A percentile compares a stretch with the other conserved stretches of the same genome.
phyloP scores from a whole-genome alignment of 2,113 vertebrate genomes.

The Bubo scandiacus region DNA sequence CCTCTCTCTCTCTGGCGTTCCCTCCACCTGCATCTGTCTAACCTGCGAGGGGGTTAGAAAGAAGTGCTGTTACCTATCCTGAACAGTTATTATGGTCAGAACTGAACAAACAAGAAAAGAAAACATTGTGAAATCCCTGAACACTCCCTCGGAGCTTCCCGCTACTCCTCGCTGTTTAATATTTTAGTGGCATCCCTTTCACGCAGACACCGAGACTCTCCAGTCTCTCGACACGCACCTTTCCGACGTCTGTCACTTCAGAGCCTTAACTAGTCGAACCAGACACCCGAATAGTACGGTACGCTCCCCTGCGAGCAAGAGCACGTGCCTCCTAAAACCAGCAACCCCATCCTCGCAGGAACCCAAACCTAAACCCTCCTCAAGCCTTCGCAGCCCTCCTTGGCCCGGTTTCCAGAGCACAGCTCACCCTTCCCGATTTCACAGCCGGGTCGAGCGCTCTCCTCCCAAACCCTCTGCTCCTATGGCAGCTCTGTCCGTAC shows the following conservation, averaged over 20 bases:
- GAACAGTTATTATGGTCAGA: neutral
- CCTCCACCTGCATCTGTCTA: fast-evolving
- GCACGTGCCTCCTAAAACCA: fast-evolving
- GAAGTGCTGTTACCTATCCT: neutral
- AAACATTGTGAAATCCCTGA: neutral
- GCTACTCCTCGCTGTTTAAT: neutral
- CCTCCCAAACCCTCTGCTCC: neutral
- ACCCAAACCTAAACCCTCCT: neutral
- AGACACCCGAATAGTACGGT: fast-evolving
- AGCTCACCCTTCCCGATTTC: neutral
- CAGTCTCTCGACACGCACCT: neutral
- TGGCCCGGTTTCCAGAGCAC: neutral
- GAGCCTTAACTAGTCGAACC: neutral
- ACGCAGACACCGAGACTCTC: neutral
- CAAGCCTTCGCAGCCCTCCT: neutral
- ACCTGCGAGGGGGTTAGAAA: neutral
- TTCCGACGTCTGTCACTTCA: fast-evolving
- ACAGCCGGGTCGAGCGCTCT: fast-evolving
- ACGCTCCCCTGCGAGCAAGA: fast-evolving
- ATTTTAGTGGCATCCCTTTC: neutral
- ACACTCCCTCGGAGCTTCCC: fast-evolving
- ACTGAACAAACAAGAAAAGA: neutral
- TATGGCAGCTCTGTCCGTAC: fast-evolving
- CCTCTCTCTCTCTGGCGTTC: neutral
- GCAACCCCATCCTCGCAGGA: neutral